Evolutionary conservation across 2,888 invertebrate genomes (phyloP).

Genomic region (Sinopyrophorus schimmeli): DNA sequence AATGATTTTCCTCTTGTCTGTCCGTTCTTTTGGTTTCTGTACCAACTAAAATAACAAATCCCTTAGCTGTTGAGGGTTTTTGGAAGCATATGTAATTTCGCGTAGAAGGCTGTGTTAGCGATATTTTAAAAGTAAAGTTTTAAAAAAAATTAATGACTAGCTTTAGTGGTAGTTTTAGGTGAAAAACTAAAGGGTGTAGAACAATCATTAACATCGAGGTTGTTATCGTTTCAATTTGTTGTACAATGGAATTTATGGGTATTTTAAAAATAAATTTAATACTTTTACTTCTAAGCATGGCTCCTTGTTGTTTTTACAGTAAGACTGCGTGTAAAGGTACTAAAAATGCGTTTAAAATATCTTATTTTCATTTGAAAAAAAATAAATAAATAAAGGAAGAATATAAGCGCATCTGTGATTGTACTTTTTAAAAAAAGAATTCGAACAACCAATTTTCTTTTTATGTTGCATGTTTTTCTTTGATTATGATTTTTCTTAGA

Average conservation of each 20-base stretch:
- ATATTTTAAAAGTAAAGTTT: slow-evolving; percentile 14
- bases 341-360: slow-evolving; percentile 30
- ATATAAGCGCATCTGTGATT: slow-evolving; percentile 46
- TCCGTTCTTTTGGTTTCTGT: too few relatives aligned
- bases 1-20: too few relatives aligned
- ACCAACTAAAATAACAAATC: too few relatives aligned
- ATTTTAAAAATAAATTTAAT: slow-evolving; percentile 30
- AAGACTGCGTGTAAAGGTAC: slow-evolving; percentile 25
- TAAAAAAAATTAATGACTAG: slow-evolving; percentile 13
- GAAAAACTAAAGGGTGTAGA: slow-evolving; percentile 24
- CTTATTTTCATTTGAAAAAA: slow-evolving; percentile 28
- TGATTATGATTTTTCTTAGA: too few relatives aligned
- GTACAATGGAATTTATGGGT: slow-evolving; percentile 27
- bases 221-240: slow-evolving; percentile 31
- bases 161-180: too few relatives aligned
- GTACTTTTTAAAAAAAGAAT: slow-evolving; percentile 35
- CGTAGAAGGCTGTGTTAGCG: slow-evolving; percentile 34
- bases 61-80: too few relatives aligned
- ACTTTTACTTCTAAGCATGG: slow-evolving; percentile 7
- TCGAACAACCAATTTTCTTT: slow-evolving; percentile 2
- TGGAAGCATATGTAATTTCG: slow-evolving; percentile 25
- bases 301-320: slow-evolving; percentile 3
- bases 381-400: too few relatives aligned
- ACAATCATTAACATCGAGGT: slow-evolving; percentile 32
- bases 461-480: slow-evolving; percentile 1